Evolutionary conservation across 2,888 invertebrate genomes (phyloP).

Genomic region (Drosophila rubida): DNA sequence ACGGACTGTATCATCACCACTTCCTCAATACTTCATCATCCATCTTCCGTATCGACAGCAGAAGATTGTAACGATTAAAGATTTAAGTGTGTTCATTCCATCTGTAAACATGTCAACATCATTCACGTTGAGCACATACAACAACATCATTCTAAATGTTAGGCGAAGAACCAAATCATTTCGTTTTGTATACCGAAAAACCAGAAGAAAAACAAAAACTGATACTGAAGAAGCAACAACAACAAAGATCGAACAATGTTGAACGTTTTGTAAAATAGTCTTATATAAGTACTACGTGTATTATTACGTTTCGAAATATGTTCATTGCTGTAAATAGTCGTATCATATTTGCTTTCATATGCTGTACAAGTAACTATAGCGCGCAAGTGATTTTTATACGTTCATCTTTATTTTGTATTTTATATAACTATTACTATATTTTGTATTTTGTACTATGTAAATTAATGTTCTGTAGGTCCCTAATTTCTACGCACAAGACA

Average conservation of each 20-base stretch:
- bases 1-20: constrained; percentile 34
- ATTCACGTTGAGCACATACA: constrained; percentile 37
- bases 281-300: constrained; percentile 52
- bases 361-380: constrained; percentile 55
- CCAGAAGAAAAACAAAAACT: constrained; percentile 12
- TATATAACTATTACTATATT: constrained; percentile 2
- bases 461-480: constrained; percentile 42
- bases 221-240: constrained; percentile 11
- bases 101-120: constrained; percentile 33
- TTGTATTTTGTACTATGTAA: constrained; percentile 19
- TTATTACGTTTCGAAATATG: constrained; percentile 71
- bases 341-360: constrained; percentile 56
- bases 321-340: constrained; percentile 75
- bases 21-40: constrained; percentile 11
- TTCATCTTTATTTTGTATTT: constrained; percentile 22
- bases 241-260: constrained; percentile 51
- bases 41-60: constrained; percentile 38
- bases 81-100: constrained; percentile 48
- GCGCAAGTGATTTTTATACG: constrained; percentile 64
- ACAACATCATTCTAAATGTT: constrained; percentile 49
- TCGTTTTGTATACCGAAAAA: constrained; percentile 65
- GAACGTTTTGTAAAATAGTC: constrained; percentile 59
- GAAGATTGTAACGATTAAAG: constrained; percentile 35
- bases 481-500: constrained; percentile 75
- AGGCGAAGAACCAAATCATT: constrained; percentile 58